Base-by-base conservation (phyloP, 2,888 invertebrate species). In the Byasa hedistus region DNA sequence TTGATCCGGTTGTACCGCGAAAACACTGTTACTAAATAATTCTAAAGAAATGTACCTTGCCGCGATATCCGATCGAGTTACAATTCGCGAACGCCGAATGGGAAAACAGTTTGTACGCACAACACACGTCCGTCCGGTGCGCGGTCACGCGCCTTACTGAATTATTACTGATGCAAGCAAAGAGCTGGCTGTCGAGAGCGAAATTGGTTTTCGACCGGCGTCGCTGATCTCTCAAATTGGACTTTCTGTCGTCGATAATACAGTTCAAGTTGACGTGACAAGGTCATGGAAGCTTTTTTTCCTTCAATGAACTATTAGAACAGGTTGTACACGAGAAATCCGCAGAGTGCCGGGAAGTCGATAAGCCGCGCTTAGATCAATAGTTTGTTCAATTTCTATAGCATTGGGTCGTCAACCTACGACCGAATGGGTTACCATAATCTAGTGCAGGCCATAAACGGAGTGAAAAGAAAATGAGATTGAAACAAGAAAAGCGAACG, bases 81-180 rank as follows among this genome's bases (percentile, higher is more conserved):
- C 64, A 58, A 61, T 68, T 64, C 65, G 68, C 64, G 61, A 58
- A 51, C 61, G 58, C 36, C 57, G 36, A 57, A 36, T 48, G 44
- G 12, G 3, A 60, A 17, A 39, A 17, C 27, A 48, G 48, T 63
- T 60, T 66, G 23, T 48, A 68, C 56, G 73, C 70, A 68, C 70
- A 69, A 76, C 72, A 75, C 81, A 77, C 85, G 84, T 80, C 81
- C 77, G 71, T 67, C 72, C 71, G 70, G 76, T 75, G 79, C 84
- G 84, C 83, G 78, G 83, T 84, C 87, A 84, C 85, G 86, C 88
- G 88, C 82, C 78, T 71, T 79, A 90, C 90, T 90, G 84, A 88
- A 86, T 88, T 85, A 87, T 86, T 85, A 79, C 80, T 77, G 74
- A 79, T 73, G 77, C 79, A 73, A 79, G 76, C 77, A 82, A 81